Percentiles rank a stretch among this genome's conserved stretches.
phyloP scores from a whole-genome alignment of 92 coral and sea anemone genomes.

The Phenganax subtilis region DNA sequence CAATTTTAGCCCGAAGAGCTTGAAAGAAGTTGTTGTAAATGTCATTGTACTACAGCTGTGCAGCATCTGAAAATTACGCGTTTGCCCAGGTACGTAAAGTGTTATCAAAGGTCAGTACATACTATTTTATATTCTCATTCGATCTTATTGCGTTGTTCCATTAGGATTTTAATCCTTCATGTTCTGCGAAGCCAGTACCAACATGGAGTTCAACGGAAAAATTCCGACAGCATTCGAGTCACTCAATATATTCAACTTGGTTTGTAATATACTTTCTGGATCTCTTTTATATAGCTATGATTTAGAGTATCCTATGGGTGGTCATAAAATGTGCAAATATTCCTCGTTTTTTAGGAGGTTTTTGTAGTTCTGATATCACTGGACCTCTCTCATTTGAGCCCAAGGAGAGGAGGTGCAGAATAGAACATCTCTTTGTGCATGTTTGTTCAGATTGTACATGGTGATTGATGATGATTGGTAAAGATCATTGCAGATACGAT shows the following conservation, averaged over 20 bases:
- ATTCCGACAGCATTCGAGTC: constrained; percentile 62
- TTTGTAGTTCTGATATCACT: constrained; percentile 10
- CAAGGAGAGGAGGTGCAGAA: not conserved
- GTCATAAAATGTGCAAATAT: not conserved
- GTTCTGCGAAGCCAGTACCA: constrained; percentile 67
- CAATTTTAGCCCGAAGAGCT: constrained; percentile 68
- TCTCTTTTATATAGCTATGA: too few relatives aligned
- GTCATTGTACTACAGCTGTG: constrained; percentile 65
- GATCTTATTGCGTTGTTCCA: not conserved
- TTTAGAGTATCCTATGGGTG: too few relatives aligned
- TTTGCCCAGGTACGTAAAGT: constrained; percentile 89
- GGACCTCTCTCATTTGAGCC: constrained; percentile 9
- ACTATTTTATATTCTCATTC: not conserved
- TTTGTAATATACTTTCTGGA: constrained; percentile 4
- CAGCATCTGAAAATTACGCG: constrained; percentile 70
- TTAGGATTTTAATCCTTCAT: constrained; percentile 69
- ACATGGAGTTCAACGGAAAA: constrained; percentile 75
- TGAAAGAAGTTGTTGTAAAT: constrained; percentile 71
- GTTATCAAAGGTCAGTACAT: too few relatives aligned
- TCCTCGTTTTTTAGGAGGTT: constrained; percentile 4
- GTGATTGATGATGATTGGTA: too few relatives aligned
- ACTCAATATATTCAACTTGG: constrained; percentile 65
- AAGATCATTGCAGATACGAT: too few relatives aligned
- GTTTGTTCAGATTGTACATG: not conserved
- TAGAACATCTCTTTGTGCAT: not conserved